Evolutionary conservation across 2,888 invertebrate species (phyloP), one percentile per base, ranked within the genome.

Genomic region (Tryphoninae sp.): DNA sequence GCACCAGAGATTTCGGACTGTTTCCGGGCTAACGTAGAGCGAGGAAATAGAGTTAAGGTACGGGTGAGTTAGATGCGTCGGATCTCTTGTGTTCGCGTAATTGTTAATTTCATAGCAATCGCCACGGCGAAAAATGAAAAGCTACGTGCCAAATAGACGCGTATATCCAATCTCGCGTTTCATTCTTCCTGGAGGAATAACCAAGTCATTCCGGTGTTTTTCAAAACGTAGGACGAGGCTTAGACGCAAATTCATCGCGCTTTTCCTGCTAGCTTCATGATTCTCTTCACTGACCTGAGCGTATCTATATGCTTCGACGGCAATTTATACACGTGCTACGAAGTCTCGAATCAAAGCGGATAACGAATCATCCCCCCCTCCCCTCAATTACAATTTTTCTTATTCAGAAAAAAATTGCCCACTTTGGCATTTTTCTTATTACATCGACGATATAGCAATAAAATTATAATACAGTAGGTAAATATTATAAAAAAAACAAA

Each of bases 81-180:
- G 58, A 16, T 16, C 53, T 6, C 22, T 40, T 8, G 22, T 8
- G 55, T 8, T 8, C 58, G 42, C 51, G 33, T 51, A 58, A 74
- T 69, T 62, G 69, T 79, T 69, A 64, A 79, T 74, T 74, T 64
- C 62, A 2, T n/a, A 42, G 59, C 53, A 33, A 23, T 26, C 26
- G 19, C 1, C 19, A 4, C 7, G 0, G 7, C 7, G 26, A 11
- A 9, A 11, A 19, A 45, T 2, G 51, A 33, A 13, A 26, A 55
- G 16, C 2, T 16, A 67, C 53, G 73, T 67, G 51, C 45, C 26
- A n/a, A 68, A 67, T 68, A 45, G 23, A 53, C 58, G 42, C 2
- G 71, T 68, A 73, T 73, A 65, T 61, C 49, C 71, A 42, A 16
- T 11, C 13, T 61, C 11, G 13, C 55, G 42, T 33, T 53, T 62